Evolutionary conservation across 2,888 invertebrate genomes (phyloP).

Genomic region (Ceriagrion tenellum): DNA sequence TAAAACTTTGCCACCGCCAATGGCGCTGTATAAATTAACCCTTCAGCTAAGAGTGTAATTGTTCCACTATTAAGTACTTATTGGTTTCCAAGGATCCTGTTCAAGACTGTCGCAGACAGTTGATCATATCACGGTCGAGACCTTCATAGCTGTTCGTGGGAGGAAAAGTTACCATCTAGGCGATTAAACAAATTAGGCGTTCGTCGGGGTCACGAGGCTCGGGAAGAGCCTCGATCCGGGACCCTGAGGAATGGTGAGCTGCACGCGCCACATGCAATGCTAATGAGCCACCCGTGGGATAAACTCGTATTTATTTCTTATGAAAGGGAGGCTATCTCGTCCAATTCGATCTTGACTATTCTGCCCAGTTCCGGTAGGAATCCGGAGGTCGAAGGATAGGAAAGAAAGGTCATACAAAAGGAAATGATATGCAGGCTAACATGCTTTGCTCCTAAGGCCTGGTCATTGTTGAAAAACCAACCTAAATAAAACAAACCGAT

Average conservation of each 20-base stretch:
- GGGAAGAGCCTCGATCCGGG: neutral
- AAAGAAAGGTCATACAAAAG: neutral
- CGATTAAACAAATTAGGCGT: constrained; percentile 9
- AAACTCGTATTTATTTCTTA: neutral
- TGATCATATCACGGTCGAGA: neutral
- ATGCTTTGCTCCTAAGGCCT: neutral
- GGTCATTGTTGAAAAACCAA: no score
- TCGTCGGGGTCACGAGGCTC: neutral
- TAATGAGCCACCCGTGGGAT: neutral
- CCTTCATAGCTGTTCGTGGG: neutral
- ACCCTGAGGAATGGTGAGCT: neutral
- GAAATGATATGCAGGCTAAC: neutral
- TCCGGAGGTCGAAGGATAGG: neutral
- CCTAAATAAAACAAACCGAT: no score
- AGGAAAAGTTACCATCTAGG: neutral
- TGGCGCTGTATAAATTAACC: neutral
- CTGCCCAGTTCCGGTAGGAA: neutral
- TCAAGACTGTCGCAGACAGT: neutral
- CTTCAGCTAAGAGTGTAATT: neutral
- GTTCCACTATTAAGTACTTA: neutral
- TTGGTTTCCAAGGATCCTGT: neutral
- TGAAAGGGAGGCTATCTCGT: neutral
- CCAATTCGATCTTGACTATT: neutral
- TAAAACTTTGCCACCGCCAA: neutral
- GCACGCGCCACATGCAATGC: neutral